Conservation (phyloP, 2,113 vertebrate species). For the Macrotus californicus region DNA sequence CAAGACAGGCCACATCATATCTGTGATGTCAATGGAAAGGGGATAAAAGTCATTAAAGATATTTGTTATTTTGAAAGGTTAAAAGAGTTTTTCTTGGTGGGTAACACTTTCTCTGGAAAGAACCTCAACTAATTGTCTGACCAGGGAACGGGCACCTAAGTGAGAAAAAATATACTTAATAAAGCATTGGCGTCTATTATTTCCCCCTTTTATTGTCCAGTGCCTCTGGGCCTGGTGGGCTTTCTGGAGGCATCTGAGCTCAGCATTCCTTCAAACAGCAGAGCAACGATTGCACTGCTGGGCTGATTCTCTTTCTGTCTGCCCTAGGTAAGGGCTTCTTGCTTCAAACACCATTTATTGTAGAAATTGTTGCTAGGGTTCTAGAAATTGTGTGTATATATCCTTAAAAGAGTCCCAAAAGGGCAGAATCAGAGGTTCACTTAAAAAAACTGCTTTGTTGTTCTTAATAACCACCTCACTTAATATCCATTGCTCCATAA, state of each 20-base stretch:
- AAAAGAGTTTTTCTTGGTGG: slow-evolving; percentile 74
- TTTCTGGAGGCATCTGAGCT: slow-evolving; percentile 81
- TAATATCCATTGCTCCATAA: not conserved
- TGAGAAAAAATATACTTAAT: slow-evolving; percentile 77
- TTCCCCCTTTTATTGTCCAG: slow-evolving; percentile 77
- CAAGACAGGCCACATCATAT: slow-evolving; percentile 64
- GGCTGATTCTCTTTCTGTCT: slow-evolving; percentile 69
- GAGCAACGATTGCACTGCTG: slow-evolving; percentile 67
- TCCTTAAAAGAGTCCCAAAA: slow-evolving; percentile 39
- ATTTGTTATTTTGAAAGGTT: slow-evolving; percentile 70
- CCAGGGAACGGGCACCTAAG: slow-evolving; percentile 74
- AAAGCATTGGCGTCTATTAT: slow-evolving; percentile 76
- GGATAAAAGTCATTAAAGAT: slow-evolving; percentile 72
- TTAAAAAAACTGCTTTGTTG: slow-evolving; percentile 27
- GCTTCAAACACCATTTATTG: slow-evolving; percentile 61
- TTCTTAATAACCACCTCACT: not conserved
- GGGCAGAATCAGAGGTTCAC: slow-evolving; percentile 7
- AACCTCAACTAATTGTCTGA: slow-evolving; percentile 71
- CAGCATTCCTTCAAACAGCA: slow-evolving; percentile 78
- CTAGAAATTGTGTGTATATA: slow-evolving; percentile 58
- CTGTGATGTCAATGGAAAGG: slow-evolving; percentile 65
- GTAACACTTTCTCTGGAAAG: slow-evolving; percentile 74
- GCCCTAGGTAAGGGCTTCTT: slow-evolving; percentile 61
- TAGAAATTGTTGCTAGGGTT: slow-evolving; percentile 59
- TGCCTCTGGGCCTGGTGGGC: slow-evolving; percentile 78